Evolutionary conservation across 2,113 vertebrate species (phyloP), one percentile per base, ranked within the genome.

Genomic region (Phyllopteryx taeniolatus): DNA sequence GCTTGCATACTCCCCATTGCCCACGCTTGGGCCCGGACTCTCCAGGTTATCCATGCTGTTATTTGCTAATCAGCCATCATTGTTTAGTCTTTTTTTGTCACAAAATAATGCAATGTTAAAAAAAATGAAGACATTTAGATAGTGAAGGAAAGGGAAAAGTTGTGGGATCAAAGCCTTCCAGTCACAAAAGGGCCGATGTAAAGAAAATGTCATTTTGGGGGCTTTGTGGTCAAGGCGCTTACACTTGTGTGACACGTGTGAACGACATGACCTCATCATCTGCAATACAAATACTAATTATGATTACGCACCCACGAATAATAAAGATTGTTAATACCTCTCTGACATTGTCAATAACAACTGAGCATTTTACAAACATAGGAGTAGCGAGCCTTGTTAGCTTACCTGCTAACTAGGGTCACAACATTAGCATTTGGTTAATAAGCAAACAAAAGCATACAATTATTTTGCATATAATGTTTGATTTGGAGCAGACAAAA

Each of bases 121-220:
- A 31, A 12, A 57, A 59, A 62, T 42, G 33, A 62, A 5, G n/a
- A 27, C 13, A 43, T 14, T 1, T 15, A 8, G 7, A 27, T 15
- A 9, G n/a, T 15, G 7, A 27, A 31, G 44, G 12, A 66, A 15
- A 47, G 44, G 62, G 62, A 65, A 42, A 65, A 9, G 39, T 22
- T 10, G 17, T 13, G 0, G 62, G 17, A 43, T 27, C 64, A 66
- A 66, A 66, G 44, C 13, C 22, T 0, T 47, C 44, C 5, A 9
- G 64, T 66, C n/a, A 66, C 22, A 47, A 63, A 56, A 66, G 44
- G 39, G 7, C 13, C 64, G 64, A 66, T 47, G 43, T 31, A 66
- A 66, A 17, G 22, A 31, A 47, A 47, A 31, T 47, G 63, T 43
- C 39, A 47, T 47, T 47, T 66, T 47, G 1, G 7, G 64, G 64